Conservation (phyloP, 2,888 invertebrate species). For the Acleris laterana region DNA sequence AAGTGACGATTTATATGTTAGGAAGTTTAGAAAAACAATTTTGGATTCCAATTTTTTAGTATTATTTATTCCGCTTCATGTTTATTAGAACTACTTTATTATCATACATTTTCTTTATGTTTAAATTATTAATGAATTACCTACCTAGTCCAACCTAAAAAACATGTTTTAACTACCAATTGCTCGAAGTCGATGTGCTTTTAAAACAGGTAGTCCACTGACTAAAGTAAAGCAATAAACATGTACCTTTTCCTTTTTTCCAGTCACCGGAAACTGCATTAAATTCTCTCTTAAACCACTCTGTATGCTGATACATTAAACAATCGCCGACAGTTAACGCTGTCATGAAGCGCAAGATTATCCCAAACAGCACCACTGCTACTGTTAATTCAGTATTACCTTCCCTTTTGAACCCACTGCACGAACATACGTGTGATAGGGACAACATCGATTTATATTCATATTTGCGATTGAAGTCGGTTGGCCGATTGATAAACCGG, state of each 20-base stretch:
- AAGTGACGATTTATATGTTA: no score
- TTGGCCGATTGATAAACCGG: conserved; percentile 27
- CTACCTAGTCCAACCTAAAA: no score
- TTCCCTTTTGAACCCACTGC: conserved; percentile 9
- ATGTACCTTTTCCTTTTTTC: conserved; percentile 3
- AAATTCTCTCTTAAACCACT: conserved; percentile 34
- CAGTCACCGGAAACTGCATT: conserved; percentile 20
- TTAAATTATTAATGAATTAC: no score
- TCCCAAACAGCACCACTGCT: conserved; percentile 19
- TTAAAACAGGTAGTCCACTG: no score
- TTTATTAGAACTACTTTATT: no score
- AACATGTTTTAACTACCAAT: no score
- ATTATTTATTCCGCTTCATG: no score
- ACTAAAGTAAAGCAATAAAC: no score
- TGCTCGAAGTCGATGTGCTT: no score
- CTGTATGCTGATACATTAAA: conserved; percentile 27
- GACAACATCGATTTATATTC: conserved; percentile 23
- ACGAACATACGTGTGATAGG: conserved; percentile 1
- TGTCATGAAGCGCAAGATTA: conserved; percentile 16
- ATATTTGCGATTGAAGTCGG: conserved; percentile 22
- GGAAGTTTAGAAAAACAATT: no score
- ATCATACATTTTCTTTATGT: no score
- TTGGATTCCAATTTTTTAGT: no score
- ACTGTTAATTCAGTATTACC: conserved; percentile 3
- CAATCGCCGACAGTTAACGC: conserved; percentile 23